These are phyloP conservation scores for Heliconius ethilla DNA, from an alignment of 2,888 invertebrate genomes.

Conservation along the genomic window DNA sequence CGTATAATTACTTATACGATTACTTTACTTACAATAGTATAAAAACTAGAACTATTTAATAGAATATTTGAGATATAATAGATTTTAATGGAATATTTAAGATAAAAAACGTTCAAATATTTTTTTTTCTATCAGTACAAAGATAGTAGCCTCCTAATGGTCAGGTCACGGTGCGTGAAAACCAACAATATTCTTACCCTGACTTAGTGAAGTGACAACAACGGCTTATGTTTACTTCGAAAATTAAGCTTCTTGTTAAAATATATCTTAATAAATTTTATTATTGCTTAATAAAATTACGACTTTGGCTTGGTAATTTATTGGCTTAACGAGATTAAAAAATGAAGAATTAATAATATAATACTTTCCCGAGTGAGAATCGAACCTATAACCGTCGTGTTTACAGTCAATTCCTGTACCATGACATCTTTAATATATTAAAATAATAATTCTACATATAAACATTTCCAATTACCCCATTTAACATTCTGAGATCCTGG, in stretches of 20 bases:
- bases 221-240: conserved; percentile 4
- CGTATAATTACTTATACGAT: too few relatives aligned
- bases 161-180: conserved; percentile 68
- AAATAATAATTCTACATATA: background rate
- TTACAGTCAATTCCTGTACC: background rate
- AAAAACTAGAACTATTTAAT: background rate
- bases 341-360: background rate
- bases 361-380: background rate
- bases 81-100: background rate
- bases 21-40: too few relatives aligned
- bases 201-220: conserved; percentile 43
- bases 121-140: conserved; percentile 55
- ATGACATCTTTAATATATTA: background rate
- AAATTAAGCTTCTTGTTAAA: background rate
- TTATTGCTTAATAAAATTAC: background rate
- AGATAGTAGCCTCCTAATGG: conserved; percentile 56
- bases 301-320: too few relatives aligned
- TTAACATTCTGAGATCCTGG: background rate
- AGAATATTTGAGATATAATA: conserved; percentile 4
- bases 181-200: conserved; percentile 67
- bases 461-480: background rate
- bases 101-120: background rate
- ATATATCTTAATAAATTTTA: background rate
- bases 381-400: background rate
- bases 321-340: too few relatives aligned